These are phyloP conservation scores for Brachycybe producta DNA, from an alignment of 2,888 invertebrate species.

Conservation along the genomic window DNA sequence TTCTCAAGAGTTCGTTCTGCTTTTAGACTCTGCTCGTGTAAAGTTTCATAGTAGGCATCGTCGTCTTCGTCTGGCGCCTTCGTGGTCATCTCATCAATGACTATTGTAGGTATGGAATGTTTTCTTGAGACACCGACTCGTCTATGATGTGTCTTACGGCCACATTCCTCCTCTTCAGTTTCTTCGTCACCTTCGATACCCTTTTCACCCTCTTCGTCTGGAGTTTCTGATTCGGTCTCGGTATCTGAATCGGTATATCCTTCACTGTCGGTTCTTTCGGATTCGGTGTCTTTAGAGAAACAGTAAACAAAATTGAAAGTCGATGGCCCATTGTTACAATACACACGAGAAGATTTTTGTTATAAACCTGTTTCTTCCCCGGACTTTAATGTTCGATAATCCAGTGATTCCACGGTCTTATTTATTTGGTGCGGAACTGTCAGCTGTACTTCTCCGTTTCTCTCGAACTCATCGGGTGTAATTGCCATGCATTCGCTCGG, in stretches of 20 bases:
- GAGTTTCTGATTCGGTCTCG: slow-evolving; percentile 50
- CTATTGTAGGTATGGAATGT: slow-evolving; percentile 57
- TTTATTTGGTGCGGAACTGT: background rate
- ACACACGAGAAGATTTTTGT: no score
- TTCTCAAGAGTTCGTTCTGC: slow-evolving; percentile 14
- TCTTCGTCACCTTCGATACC: slow-evolving; percentile 49
- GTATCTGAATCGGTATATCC: slow-evolving; percentile 32
- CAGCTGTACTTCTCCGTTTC: slow-evolving; percentile 4
- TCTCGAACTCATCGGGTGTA: background rate
- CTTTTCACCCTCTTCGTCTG: slow-evolving; percentile 19
- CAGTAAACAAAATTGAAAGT: background rate
- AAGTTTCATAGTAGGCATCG: slow-evolving; percentile 13
- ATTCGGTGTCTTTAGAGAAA: background rate
- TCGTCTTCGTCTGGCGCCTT: slow-evolving; percentile 15
- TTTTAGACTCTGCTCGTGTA: slow-evolving; percentile 16
- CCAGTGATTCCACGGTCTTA: background rate
- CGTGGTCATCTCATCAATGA: slow-evolving; percentile 47
- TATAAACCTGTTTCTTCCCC: slow-evolving; percentile 7
- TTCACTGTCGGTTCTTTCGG: no score
- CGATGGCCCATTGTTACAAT: no score
- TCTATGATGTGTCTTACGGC: slow-evolving; percentile 79
- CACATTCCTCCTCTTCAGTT: slow-evolving; percentile 81
- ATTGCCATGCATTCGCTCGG: slow-evolving; percentile 2
- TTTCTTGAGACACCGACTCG: slow-evolving; percentile 28
- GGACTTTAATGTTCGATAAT: slow-evolving; percentile 11